These are phyloP conservation scores for Ormyrus nitidulus DNA, from an alignment of 2,888 invertebrate species.

Conservation along the genomic window DNA sequence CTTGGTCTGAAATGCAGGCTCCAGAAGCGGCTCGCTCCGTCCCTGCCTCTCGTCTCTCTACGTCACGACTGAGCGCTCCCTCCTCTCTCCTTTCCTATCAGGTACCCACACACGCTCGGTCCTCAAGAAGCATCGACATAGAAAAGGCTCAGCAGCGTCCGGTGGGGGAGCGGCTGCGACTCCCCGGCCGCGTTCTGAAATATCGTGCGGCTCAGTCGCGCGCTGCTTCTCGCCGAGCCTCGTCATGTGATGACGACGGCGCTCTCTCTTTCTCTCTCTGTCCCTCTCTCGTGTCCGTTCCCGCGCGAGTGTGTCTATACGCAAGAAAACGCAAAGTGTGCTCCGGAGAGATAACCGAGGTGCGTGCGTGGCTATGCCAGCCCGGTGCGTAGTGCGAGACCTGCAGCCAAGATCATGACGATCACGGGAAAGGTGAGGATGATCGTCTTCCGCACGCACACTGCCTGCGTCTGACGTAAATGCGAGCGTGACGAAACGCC, in stretches of 20 bases:
- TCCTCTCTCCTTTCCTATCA: background rate
- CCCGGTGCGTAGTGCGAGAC: background rate
- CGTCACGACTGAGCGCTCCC: background rate
- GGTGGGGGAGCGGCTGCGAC: too few relatives aligned
- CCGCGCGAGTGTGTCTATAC: constrained; percentile 2
- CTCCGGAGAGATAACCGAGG: too few relatives aligned
- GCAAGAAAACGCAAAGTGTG: background rate
- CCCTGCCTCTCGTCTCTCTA: constrained; percentile 26
- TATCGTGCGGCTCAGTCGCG: too few relatives aligned
- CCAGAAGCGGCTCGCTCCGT: background rate
- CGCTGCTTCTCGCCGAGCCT: background rate
- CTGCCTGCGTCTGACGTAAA: constrained; percentile 30
- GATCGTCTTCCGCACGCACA: background rate
- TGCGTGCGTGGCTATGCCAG: too few relatives aligned
- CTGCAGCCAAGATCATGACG: constrained; percentile 29
- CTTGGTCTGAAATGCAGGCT: too few relatives aligned
- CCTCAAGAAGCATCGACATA: too few relatives aligned
- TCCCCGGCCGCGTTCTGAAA: too few relatives aligned
- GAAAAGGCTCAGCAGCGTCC: too few relatives aligned
- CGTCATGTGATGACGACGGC: background rate
- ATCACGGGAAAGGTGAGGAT: constrained; percentile 50
- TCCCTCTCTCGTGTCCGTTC: background rate
- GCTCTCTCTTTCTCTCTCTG: background rate
- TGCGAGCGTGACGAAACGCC: constrained; percentile 16
- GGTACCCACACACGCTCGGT: too few relatives aligned